These are phyloP conservation scores for Ophioderma brevispina DNA, from an alignment of 35 echinoderm and acorn worm genomes.

Conservation along the genomic window DNA sequence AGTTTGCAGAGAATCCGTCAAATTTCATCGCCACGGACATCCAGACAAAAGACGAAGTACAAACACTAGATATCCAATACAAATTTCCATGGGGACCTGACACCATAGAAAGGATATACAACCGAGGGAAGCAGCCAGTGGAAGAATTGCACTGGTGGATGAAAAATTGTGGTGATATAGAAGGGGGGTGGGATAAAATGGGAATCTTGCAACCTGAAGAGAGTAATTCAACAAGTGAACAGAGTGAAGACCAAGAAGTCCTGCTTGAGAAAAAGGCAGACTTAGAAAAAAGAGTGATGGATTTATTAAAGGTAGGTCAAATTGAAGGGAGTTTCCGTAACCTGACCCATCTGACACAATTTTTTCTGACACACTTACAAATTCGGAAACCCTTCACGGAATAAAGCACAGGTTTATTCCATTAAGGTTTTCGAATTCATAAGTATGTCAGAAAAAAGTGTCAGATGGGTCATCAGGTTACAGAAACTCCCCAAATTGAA, in stretches of 20 bases:
- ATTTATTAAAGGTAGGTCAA: not conserved
- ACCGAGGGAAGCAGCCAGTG: not conserved
- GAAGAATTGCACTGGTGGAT: not conserved
- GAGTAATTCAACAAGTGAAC: not conserved
- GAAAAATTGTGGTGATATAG: no score
- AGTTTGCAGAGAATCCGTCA: conserved; percentile 7
- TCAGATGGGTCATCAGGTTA: no score
- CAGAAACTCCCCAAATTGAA: no score
- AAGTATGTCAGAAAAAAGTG: no score
- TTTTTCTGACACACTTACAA: no score
- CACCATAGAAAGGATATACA: not conserved
- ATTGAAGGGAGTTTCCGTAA: no score
- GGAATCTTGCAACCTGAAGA: no score
- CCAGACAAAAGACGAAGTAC: not conserved
- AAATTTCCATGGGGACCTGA: not conserved
- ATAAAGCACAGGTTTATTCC: no score
- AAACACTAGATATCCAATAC: not conserved
- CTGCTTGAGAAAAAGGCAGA: not conserved
- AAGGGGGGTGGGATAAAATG: no score
- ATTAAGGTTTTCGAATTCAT: no score
- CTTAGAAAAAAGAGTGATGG: not conserved
- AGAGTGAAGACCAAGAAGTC: not conserved
- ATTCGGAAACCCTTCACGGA: no score
- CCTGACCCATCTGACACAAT: no score
- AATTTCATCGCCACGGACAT: not conserved